A percentile compares a stretch with the other conserved stretches of the same genome.
Conservation (phyloP, 2,113 vertebrate species). For the Sapayoa aenigma region DNA sequence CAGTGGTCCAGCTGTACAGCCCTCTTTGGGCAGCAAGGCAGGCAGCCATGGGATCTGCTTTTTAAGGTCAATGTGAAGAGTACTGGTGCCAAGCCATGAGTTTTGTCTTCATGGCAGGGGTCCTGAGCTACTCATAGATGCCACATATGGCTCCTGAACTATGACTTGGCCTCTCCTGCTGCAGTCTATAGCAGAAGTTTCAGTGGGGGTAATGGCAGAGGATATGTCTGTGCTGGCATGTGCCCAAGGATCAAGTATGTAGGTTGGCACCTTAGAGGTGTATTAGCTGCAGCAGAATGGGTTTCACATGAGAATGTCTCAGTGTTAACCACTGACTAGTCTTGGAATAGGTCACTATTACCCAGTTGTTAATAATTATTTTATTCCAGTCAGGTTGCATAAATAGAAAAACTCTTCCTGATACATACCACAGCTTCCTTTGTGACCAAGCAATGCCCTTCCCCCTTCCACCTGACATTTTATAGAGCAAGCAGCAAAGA, state of each 20-base stretch:
- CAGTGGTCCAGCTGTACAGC: background rate
- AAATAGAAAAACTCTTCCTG: background rate
- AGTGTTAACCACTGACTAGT: background rate
- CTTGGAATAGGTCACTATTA: background rate
- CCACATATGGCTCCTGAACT: background rate
- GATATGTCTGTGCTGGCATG: background rate
- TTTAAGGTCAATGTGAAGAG: background rate
- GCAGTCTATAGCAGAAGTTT: background rate
- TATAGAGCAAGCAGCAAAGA: background rate
- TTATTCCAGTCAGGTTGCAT: background rate
- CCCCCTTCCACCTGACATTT: background rate
- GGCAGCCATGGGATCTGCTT: rapidly evolving
- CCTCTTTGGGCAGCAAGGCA: background rate
- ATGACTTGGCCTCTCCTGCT: background rate
- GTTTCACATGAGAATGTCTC: background rate
- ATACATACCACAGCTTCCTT: background rate
- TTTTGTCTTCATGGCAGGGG: background rate
- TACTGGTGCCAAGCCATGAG: background rate
- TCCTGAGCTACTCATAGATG: background rate
- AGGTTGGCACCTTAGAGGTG: background rate
- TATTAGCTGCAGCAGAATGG: background rate
- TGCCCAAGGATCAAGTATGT: background rate
- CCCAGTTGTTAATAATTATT: background rate
- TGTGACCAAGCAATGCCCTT: background rate
- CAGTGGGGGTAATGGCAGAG: background rate